Evolutionary conservation across 2,797 vertebrate species (phyloP), one percentile per base, ranked within the genome.

Genomic region (Alfaro cultratus): DNA sequence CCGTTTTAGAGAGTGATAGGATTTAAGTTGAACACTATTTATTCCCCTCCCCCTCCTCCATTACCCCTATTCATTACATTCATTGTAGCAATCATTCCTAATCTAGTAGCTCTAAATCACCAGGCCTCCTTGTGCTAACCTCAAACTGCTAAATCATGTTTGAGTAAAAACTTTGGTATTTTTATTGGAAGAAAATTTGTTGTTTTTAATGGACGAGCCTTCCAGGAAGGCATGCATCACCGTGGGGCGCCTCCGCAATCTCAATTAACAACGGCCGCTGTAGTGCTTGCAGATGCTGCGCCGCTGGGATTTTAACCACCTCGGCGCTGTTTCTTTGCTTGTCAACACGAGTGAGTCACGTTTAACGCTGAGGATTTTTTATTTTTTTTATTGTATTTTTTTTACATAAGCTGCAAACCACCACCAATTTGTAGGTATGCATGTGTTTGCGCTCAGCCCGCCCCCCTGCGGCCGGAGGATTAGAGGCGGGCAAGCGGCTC

Each of bases 401-500:
- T 53, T 84, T 71, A 79, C 45, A 79, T 73, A 73, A 88, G 74
- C 84, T 7, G 43, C 71, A 43, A 81, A 74, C 81, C 81, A 43
- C 83, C 51, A 72, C 79, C 72, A 74, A 60, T 86, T 79, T 80
- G 85, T 85, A 62, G 43, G 81, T 73, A 64, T 74, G 79, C 62
- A 0, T 77, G 72, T 85, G 68, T 76, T 72, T 73, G 47, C 83
- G 73, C 88, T 89, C 90, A 88, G 2, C 79, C 74, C 49, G 34
- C 12, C 81, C 72, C 72, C 60, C 67, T 41, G 15, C 87, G 79
- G 83, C 85, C 53, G 75, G 77, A 83, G 87, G 92, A 91, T 91
- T 84, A 91, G 82, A 80, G 85, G 84, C 87, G 57, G 89, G 84
- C 91, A 91, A 91, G 93, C 94, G 92, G 84, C 92, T 91, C 93